phyloP scores from a whole-genome alignment of 2,113 vertebrate species.

The Plectropomus leopardus region DNA sequence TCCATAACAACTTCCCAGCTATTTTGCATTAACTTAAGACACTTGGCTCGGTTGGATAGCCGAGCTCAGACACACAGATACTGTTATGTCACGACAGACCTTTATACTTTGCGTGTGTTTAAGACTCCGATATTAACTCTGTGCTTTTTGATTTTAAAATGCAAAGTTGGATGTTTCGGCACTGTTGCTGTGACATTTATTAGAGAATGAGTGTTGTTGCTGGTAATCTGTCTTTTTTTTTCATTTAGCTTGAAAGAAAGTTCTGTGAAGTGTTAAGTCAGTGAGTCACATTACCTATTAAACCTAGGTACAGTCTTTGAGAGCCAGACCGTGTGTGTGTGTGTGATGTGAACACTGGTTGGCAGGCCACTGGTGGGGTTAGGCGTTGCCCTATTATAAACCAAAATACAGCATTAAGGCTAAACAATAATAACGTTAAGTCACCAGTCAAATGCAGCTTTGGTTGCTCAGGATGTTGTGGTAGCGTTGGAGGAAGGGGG shows the following conservation, averaged over 20 bases:
- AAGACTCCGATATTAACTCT: not conserved
- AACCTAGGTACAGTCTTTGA: slow-evolving; percentile 54
- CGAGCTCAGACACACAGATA: slow-evolving; percentile 39
- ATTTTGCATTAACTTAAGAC: slow-evolving; percentile 76
- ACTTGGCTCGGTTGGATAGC: slow-evolving; percentile 36
- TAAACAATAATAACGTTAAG: slow-evolving; percentile 74
- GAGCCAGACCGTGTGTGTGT: slow-evolving; percentile 43
- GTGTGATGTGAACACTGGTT: slow-evolving; percentile 47
- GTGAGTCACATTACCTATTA: slow-evolving; percentile 66
- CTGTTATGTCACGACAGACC: slow-evolving; percentile 31
- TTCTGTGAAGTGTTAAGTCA: slow-evolving; percentile 59
- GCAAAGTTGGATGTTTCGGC: slow-evolving; percentile 3
- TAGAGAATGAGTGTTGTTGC: slow-evolving; percentile 25
- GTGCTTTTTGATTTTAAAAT: not conserved
- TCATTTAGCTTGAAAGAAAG: slow-evolving; percentile 30
- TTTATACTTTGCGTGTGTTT: slow-evolving; percentile 15
- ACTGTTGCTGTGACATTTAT: slow-evolving; percentile 35
- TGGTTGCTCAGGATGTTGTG: slow-evolving; percentile 66
- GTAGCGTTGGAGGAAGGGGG: slow-evolving; percentile 10
- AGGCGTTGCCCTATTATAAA: slow-evolving; percentile 74
- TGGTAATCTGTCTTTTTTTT: slow-evolving; percentile 30
- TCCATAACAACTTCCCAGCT: slow-evolving; percentile 83
- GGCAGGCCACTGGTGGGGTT: slow-evolving; percentile 62
- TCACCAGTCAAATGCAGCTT: slow-evolving; percentile 43
- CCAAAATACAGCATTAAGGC: slow-evolving; percentile 63